Evolutionary conservation across 2,113 vertebrate genomes (phyloP).

Genomic region (Apaloderma vittatum): DNA sequence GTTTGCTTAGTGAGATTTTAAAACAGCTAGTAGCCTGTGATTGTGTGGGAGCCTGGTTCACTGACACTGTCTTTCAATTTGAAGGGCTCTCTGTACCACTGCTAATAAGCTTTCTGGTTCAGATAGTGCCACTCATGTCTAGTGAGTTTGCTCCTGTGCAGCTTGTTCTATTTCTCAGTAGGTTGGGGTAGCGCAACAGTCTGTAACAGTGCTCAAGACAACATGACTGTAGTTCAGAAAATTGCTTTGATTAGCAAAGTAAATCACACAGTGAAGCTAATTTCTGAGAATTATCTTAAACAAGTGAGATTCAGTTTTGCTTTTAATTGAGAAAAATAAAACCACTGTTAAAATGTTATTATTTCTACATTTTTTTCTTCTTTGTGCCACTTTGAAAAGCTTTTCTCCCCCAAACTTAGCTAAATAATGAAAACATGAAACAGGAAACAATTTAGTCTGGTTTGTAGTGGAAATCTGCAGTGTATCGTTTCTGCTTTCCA

Average conservation of each 20-base stretch:
- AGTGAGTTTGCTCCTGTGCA: not conserved
- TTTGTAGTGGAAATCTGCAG: not conserved
- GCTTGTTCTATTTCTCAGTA: not conserved
- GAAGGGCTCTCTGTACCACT: not conserved
- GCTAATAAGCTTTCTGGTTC: not conserved
- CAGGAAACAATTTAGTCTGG: not conserved
- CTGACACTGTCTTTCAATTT: not conserved
- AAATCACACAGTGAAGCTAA: not conserved
- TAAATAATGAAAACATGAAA: not conserved
- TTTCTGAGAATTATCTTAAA: not conserved
- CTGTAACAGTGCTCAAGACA: not conserved
- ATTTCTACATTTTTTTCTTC: not conserved
- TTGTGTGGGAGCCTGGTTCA: not conserved
- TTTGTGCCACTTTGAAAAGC: not conserved
- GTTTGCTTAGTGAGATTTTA: not conserved
- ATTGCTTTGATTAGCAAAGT: not conserved
- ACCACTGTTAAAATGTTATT: not conserved
- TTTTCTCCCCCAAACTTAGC: not conserved
- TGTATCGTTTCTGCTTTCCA: slow-evolving; percentile 48
- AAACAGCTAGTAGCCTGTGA: not conserved
- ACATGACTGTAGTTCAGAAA: not conserved
- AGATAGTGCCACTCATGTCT: not conserved
- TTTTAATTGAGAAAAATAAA: not conserved
- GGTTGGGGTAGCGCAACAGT: not conserved
- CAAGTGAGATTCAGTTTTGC: not conserved